Conservation (phyloP, 2,888 invertebrate species). For the Noctuana brunneofusca region DNA sequence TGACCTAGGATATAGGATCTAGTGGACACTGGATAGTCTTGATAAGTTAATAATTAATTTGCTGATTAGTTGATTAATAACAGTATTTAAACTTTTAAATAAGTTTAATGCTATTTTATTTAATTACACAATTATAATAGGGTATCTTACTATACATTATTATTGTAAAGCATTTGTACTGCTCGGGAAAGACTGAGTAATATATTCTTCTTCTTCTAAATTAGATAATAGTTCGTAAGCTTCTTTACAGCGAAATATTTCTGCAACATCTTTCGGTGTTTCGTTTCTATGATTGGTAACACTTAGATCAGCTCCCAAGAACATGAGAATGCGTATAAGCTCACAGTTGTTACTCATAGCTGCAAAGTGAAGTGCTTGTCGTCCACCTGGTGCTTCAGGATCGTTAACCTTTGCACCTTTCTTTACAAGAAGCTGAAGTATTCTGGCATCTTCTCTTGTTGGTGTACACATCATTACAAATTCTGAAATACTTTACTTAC, state of each 20-base stretch:
- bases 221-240: conserved; percentile 50
- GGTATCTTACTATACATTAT: neutral
- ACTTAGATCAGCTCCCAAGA: conserved; percentile 61
- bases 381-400: conserved; percentile 61
- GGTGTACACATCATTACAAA: conserved; percentile 69
- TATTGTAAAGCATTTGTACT: neutral
- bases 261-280: conserved; percentile 68
- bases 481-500: conserved; percentile 51
- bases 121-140: no score
- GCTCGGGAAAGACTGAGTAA: neutral
- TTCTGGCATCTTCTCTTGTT: conserved; percentile 58
- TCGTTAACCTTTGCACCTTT: conserved; percentile 66
- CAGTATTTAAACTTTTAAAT: no score
- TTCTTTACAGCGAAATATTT: conserved; percentile 55
- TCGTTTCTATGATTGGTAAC: conserved; percentile 60
- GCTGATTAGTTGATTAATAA: no score
- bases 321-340: conserved; percentile 60
- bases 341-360: conserved; percentile 73
- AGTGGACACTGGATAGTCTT: no score
- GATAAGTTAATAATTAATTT: no score
- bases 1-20: no score
- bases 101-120: no score
- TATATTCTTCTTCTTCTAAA: conserved; percentile 41
- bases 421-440: conserved; percentile 61
- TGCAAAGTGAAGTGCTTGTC: conserved; percentile 77